A percentile compares a stretch with the other conserved stretches of the same genome.
Evolutionary conservation across 30 jellyfish, hydroid and myxozoan genomes (phyloP).

Genomic region (Turritopsis dohrnii): DNA sequence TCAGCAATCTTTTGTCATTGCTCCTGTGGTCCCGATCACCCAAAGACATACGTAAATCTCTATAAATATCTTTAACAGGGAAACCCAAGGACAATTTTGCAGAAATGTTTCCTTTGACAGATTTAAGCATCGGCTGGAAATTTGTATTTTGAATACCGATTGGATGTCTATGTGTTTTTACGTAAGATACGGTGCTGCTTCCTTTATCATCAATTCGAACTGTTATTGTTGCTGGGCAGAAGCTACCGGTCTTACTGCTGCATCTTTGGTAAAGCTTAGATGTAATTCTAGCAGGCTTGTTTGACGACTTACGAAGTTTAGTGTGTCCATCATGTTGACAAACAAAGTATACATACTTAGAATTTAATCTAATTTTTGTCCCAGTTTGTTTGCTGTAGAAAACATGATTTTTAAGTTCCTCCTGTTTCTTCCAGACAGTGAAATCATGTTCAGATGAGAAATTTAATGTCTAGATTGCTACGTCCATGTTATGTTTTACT

Average conservation of each 20-base stretch:
- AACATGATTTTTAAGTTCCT: not conserved
- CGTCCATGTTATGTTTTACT: not conserved
- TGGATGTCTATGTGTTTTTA: slow-evolving; percentile 19
- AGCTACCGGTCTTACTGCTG: not conserved
- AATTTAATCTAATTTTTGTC: too few species aligned
- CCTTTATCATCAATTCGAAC: not conserved
- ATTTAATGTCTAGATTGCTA: not conserved
- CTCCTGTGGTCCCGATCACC: slow-evolving; percentile 33
- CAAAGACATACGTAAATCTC: slow-evolving; percentile 18
- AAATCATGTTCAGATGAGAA: not conserved
- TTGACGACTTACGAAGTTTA: not conserved
- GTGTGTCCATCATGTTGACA: not conserved
- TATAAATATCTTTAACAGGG: slow-evolving; percentile 30
- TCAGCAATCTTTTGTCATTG: too few species aligned
- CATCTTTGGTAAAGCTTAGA: not conserved
- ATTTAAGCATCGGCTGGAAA: slow-evolving; percentile 36
- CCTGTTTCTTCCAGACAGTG: not conserved
- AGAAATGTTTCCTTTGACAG: slow-evolving; percentile 19
- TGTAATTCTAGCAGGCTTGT: not conserved
- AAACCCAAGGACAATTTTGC: slow-evolving; percentile 32
- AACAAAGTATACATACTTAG: not conserved
- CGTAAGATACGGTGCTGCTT: not conserved
- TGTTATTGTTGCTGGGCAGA: not conserved
- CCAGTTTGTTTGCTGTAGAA: not conserved
- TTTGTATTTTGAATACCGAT: slow-evolving; percentile 13